These are phyloP conservation scores for Tragulus kanchil DNA, from an alignment of 2,113 vertebrate species.

Conservation along the genomic window DNA sequence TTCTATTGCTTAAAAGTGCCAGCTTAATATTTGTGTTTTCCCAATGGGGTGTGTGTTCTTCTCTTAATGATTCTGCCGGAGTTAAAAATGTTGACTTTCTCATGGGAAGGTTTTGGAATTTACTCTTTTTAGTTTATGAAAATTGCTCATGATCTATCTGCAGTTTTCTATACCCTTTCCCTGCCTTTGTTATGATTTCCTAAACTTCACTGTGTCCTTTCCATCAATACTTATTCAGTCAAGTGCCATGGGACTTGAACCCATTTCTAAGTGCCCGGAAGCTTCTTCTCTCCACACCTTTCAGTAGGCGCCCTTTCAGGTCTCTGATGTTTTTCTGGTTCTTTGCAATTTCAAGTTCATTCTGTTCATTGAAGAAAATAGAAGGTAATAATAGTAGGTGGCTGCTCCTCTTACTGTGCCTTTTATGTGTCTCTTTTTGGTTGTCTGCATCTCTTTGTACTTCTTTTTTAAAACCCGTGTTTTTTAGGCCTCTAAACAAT, in stretches of 20 bases:
- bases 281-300: neutral
- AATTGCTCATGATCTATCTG: neutral
- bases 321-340: neutral
- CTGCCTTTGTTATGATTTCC: neutral
- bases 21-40: slow-evolving; percentile 49
- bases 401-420: neutral
- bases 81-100: slow-evolving; percentile 63
- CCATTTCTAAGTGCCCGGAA: neutral
- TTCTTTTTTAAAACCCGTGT: neutral
- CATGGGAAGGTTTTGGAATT: slow-evolving; percentile 6
- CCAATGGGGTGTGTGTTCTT: neutral
- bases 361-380: slow-evolving; percentile 29
- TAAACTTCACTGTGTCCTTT: neutral
- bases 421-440: neutral
- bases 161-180: neutral
- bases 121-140: neutral
- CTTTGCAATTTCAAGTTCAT: slow-evolving; percentile 38
- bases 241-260: neutral
- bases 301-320: neutral
- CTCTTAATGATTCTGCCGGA: slow-evolving; percentile 20
- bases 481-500: neutral
- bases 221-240: neutral
- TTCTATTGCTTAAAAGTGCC: slow-evolving; percentile 57
- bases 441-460: neutral
- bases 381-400: neutral